Conservation (phyloP, 2,888 invertebrate genomes). For the Adineta ricciae region DNA sequence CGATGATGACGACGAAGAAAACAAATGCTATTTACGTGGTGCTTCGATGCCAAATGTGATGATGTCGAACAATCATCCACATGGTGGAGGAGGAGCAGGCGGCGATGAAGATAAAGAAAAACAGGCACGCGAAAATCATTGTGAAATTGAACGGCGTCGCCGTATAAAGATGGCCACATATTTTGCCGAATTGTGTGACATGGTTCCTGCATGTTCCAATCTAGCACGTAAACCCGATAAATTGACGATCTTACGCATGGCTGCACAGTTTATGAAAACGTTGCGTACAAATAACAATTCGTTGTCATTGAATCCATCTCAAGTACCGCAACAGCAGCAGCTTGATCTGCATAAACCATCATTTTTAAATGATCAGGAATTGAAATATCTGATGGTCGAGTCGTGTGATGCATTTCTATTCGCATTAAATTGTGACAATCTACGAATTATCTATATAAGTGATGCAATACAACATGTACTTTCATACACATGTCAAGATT, state of each 20-base stretch:
- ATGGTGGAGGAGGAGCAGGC: background rate
- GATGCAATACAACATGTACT: slow-evolving; percentile 90
- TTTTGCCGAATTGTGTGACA: slow-evolving; percentile 96
- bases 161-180: slow-evolving; percentile 99
- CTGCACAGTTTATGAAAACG: slow-evolving; percentile 97
- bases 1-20: background rate
- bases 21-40: slow-evolving; percentile 10
- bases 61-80: background rate
- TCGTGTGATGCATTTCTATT: slow-evolving; percentile 97
- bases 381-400: slow-evolving; percentile 94
- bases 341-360: slow-evolving; percentile 74
- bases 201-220: slow-evolving; percentile 97
- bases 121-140: slow-evolving; percentile 73
- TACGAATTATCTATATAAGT: slow-evolving; percentile 90
- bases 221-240: slow-evolving; percentile 96
- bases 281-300: slow-evolving; percentile 49
- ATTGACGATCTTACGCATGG: slow-evolving; percentile 94
- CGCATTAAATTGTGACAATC: slow-evolving; percentile 90
- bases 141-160: slow-evolving; percentile 91
- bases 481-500: slow-evolving; percentile 26
- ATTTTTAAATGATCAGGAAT: slow-evolving; percentile 93
- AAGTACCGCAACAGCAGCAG: background rate
- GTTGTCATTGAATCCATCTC: background rate
- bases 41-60: background rate
- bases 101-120: slow-evolving; percentile 34